A percentile compares a stretch with the other conserved stretches of the same genome.
phyloP scores from a whole-genome alignment of 2,888 invertebrate genomes.

The Napeogenes inachia region DNA sequence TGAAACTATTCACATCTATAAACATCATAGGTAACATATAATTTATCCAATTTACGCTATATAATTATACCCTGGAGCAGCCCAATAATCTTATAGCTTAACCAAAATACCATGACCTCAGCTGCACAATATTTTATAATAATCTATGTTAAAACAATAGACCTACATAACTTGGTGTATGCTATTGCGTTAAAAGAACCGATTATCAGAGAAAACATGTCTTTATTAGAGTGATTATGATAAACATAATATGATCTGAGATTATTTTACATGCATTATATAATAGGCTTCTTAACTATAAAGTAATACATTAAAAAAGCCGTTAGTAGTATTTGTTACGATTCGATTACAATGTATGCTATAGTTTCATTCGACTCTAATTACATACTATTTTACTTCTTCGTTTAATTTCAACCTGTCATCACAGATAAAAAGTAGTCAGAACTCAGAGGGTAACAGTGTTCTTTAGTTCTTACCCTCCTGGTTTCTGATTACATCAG shows the following conservation, averaged over 20 bases:
- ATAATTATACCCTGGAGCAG: slow-evolving; percentile 57
- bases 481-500: slow-evolving; percentile 49
- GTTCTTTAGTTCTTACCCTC: slow-evolving; percentile 12
- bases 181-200: slow-evolving; percentile 43
- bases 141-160: slow-evolving; percentile 18
- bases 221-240: slow-evolving; percentile 60
- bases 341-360: too few species aligned
- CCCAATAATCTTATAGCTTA: slow-evolving; percentile 41
- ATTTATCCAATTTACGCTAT: slow-evolving; percentile 29
- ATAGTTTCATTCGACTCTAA: too few species aligned
- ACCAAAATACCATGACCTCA: slow-evolving; percentile 37
- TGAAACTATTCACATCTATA: background rate
- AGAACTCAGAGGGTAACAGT: slow-evolving; percentile 17
- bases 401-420: slow-evolving; percentile 19
- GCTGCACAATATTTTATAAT: slow-evolving; percentile 15
- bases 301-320: too few species aligned
- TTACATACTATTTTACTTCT: background rate
- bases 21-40: slow-evolving; percentile 13
- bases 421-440: slow-evolving; percentile 18
- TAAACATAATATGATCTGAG: slow-evolving; percentile 47
- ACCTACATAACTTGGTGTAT: slow-evolving; percentile 41
- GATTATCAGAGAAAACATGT: slow-evolving; percentile 49
- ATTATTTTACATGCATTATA: slow-evolving; percentile 15
- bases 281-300: too few species aligned
- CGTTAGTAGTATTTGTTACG: too few species aligned